A percentile compares a stretch with the other conserved stretches of the same genome.
Conservation (phyloP, 2,888 invertebrate genomes). For the Homarus gammarus region DNA sequence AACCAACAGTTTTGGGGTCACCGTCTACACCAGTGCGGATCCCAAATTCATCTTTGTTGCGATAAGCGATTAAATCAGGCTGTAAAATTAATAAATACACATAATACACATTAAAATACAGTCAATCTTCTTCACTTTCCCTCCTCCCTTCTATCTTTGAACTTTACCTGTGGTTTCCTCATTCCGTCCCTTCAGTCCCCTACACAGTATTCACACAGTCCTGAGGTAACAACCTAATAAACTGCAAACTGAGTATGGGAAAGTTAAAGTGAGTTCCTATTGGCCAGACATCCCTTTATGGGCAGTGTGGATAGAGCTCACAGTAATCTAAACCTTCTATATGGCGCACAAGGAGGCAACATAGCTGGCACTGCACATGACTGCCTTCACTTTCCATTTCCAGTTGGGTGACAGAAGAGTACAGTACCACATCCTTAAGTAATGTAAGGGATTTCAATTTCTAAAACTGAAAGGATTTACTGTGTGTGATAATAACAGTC, state of each 20-base stretch:
- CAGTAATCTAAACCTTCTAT: not conserved
- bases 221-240: no score
- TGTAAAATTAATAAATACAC: conserved; percentile 69
- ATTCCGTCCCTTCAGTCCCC: no score
- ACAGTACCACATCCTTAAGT: not conserved
- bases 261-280: not conserved
- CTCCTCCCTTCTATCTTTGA: not conserved
- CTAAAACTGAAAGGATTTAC: not conserved
- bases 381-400: not conserved
- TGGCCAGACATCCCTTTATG: no score
- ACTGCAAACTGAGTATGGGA: not conserved
- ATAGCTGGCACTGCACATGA: not conserved
- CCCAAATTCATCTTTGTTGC: conserved; percentile 80
- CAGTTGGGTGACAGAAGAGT: not conserved
- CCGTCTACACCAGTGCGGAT: conserved; percentile 79
- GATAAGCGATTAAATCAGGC: conserved; percentile 79
- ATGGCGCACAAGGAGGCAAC: not conserved
- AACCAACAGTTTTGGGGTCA: conserved; percentile 79
- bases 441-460: not conserved
- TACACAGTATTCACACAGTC: no score
- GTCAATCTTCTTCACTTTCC: not conserved
- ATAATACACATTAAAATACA: not conserved
- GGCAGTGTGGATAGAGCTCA: no score
- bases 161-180: not conserved
- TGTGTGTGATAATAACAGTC: conserved; percentile 1